Percentiles rank a stretch among this genome's conserved stretches.
phyloP scores from a whole-genome alignment of 2,797 vertebrate genomes.

The Toxotes lorentzi region DNA sequence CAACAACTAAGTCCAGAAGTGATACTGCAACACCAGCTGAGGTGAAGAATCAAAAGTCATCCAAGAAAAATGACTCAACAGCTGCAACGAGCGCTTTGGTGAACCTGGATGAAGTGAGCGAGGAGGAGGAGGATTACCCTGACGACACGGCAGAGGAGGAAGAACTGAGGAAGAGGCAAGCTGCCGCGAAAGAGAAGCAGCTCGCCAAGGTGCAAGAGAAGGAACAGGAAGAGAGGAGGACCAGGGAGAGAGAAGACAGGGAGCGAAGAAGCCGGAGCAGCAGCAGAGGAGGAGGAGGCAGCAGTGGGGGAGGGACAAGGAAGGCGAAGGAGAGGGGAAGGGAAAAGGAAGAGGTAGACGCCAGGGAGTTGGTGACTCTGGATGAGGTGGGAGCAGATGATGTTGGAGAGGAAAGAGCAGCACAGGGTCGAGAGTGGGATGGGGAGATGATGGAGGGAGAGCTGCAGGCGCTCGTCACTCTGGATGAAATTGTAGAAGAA shows the following conservation, averaged over 20 bases:
- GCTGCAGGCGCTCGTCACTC: constrained; percentile 85
- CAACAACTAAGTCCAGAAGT: neutral
- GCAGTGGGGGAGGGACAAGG: constrained; percentile 20
- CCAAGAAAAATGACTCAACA: neutral
- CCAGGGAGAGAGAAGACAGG: constrained; percentile 58
- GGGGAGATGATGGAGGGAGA: constrained; percentile 65
- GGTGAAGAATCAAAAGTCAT: neutral
- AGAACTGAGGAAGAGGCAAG: constrained; percentile 49
- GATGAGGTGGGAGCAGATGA: constrained; percentile 81
- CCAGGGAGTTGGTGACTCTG: constrained; percentile 74
- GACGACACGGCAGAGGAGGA: constrained; percentile 59
- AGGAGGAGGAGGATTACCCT: constrained; percentile 84
- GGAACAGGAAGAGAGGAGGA: constrained; percentile 71
- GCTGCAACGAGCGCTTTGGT: constrained; percentile 53
- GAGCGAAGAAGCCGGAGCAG: constrained; percentile 41
- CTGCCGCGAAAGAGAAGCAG: constrained; percentile 22
- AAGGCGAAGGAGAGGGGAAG: neutral
- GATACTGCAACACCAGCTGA: neutral
- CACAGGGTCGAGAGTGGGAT: constrained; percentile 36
- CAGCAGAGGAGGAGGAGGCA: constrained; percentile 1
- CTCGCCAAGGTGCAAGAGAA: neutral
- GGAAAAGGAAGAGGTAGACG: constrained; percentile 4
- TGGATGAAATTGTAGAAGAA: constrained; percentile 90
- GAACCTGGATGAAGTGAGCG: constrained; percentile 87
- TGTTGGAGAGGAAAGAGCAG: constrained; percentile 21